Evolutionary conservation across 2,888 invertebrate genomes (phyloP), one percentile per base, ranked within the genome.

Genomic region (Hirtodrosophila cameraria): DNA sequence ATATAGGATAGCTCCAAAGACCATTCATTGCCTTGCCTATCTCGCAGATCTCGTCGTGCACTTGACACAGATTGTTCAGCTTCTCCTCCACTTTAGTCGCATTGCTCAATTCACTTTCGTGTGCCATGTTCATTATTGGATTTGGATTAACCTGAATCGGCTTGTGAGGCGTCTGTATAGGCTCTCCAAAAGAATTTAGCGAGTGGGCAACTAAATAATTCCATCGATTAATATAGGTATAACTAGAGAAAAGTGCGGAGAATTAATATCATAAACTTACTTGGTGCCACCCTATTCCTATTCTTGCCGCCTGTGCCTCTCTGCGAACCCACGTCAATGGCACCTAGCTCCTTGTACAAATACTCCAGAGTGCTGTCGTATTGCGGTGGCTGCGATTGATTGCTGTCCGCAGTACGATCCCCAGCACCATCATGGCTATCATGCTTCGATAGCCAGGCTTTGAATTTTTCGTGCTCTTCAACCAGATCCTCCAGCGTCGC

Each of bases 31-130:
- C 69, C 63, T 90, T 91, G 31, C 89, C 90, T 65, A 91, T 89
- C 73, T 91, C 91, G 55, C 91, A 91, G 30, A 91, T 87, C 73
- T 91, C 90, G 72, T 91, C 91, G 42, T 91, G 91, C 23, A 90
- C 60, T 60, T 90, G 90, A 30, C 91, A 91, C n/a, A 90, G 75
- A 60, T 87, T 89, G 45, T 89, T 90, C 3, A 91, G 67, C 61
- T 90, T 90, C 7, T 84, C 88, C 55, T 91, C 91, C 52, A 90
- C 87, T 62, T 90, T 89, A 3, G 68, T 46, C 1, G 81, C 77
- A 66, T 90, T 85, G 35, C 67, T 82, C 15, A 90, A 58, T 54
- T 90, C 89, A 52, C 88, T 90, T 48, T 88, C 85, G 36, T 78
- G 75, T 0, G 67, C 71, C 76, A 86, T 70, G 30, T 84, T 75